Percentiles rank a stretch among this genome's conserved stretches.
These are phyloP conservation scores for Calephelis nemesis DNA, from an alignment of 1,140 invertebrate genomes.

Conservation along the genomic window DNA sequence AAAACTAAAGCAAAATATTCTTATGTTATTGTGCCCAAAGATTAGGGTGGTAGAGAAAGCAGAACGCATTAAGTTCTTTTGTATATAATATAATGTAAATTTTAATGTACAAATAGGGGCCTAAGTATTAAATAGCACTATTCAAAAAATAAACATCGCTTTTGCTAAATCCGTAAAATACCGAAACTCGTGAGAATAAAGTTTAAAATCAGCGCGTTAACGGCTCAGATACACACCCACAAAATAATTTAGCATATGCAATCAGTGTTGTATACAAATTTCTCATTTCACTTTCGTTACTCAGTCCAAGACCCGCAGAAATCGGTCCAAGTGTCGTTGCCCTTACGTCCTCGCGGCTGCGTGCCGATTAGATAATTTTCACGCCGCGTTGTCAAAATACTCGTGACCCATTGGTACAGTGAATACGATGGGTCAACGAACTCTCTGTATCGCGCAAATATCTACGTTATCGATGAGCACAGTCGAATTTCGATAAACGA, in stretches of 20 bases:
- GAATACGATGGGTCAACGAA: slow-evolving; percentile 65
- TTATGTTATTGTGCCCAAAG: no score
- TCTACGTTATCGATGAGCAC: slow-evolving; percentile 47
- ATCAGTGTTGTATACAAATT: slow-evolving; percentile 48
- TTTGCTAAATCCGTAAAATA: no score
- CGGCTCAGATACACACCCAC: slow-evolving; percentile 38
- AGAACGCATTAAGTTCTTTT: no score
- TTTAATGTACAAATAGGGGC: no score
- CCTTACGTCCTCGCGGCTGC: slow-evolving; percentile 68
- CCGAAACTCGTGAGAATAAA: no score
- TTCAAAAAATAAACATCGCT: no score
- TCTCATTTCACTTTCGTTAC: slow-evolving; percentile 73
- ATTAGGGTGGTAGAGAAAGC: no score
- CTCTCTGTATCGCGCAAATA: slow-evolving; percentile 53
- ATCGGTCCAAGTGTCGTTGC: slow-evolving; percentile 64
- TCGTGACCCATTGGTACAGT: slow-evolving; percentile 76
- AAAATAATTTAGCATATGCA: slow-evolving; percentile 48
- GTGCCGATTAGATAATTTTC: slow-evolving; percentile 78
- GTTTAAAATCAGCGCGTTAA: not conserved
- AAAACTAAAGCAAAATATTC: no score
- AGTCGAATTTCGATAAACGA: slow-evolving; percentile 47
- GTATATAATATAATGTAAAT: no score
- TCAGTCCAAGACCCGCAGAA: slow-evolving; percentile 44
- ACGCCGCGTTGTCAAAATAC: slow-evolving; percentile 77
- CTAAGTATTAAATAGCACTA: no score